Evolutionary conservation across 2,888 invertebrate genomes (phyloP).

Genomic region (Rhogogaster chlorosoma): DNA sequence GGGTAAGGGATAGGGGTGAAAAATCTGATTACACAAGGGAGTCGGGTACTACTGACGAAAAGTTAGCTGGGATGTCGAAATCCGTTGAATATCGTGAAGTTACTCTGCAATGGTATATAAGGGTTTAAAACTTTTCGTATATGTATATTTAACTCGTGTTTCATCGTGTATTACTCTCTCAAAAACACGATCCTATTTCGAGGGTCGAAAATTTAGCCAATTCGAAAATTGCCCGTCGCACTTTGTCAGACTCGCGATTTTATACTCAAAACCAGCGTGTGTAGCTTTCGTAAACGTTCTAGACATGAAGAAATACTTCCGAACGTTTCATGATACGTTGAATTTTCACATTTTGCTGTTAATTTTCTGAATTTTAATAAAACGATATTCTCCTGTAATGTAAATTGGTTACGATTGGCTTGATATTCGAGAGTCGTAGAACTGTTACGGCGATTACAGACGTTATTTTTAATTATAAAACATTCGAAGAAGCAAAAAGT

Average conservation of each 20-base stretch:
- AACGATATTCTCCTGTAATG: not conserved
- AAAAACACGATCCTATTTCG: conserved; percentile 6
- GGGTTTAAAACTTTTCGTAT: conserved; percentile 22
- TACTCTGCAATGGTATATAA: not conserved
- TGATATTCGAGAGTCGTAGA: not conserved
- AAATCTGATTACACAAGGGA: conserved; percentile 41
- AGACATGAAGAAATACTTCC: not conserved
- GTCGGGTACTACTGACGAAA: not conserved
- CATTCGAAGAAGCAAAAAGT: not conserved
- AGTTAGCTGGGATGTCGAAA: not conserved
- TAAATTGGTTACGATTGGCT: not conserved
- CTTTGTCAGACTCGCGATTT: not conserved
- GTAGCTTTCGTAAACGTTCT: not conserved
- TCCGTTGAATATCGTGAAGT: conserved; percentile 19
- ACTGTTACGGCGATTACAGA: not conserved
- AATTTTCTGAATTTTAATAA: not conserved
- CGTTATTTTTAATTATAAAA: not conserved
- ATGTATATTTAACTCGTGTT: conserved; percentile 10
- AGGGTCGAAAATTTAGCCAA: not conserved
- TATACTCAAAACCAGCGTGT: not conserved
- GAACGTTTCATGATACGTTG: not conserved
- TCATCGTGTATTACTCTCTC: not conserved
- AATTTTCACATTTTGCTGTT: not conserved
- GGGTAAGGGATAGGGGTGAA: conserved; percentile 2
- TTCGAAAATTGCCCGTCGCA: not conserved